These are phyloP conservation scores for Zaprionus obscuricornis DNA, from an alignment of 2,888 invertebrate genomes.

Conservation along the genomic window DNA sequence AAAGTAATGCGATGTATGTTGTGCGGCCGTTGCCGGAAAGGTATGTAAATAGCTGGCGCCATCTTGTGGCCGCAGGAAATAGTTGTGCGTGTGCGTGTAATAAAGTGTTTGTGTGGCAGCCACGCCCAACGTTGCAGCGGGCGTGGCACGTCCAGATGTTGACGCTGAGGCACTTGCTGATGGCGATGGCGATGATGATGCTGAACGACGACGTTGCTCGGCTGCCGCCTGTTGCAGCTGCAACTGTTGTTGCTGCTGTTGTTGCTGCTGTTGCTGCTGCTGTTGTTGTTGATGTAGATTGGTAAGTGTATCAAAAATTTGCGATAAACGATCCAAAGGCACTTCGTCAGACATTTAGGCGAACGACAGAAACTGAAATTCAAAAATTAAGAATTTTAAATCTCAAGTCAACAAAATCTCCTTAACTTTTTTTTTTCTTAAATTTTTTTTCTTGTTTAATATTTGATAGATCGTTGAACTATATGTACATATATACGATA, in stretches of 20 bases:
- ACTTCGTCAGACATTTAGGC: conserved; percentile 87
- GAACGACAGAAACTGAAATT: conserved; percentile 24
- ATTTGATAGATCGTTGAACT: no score
- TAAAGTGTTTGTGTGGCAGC: conserved; percentile 57
- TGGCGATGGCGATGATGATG: conserved; percentile 69
- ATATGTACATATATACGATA: no score
- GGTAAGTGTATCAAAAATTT: conserved; percentile 92
- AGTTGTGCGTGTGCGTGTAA: conserved; percentile 68
- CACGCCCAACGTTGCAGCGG: conserved; percentile 56
- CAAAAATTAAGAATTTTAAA: no score
- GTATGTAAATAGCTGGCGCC: conserved; percentile 77
- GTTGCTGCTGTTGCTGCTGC: conserved; percentile 87
- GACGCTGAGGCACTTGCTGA: conserved; percentile 59
- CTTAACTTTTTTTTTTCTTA: no score
- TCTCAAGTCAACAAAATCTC: no score
- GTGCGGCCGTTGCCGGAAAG: conserved; percentile 79
- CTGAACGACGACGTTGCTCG: conserved; percentile 62
- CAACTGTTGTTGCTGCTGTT: conserved; percentile 88
- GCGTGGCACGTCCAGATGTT: conserved; percentile 76
- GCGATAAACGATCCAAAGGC: conserved; percentile 89
- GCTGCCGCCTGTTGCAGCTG: conserved; percentile 83
- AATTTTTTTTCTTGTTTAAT: no score
- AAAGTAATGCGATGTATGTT: conserved; percentile 60
- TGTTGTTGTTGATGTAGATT: conserved; percentile 88
- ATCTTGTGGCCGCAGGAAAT: conserved; percentile 74